A percentile compares a stretch with the other conserved stretches of the same genome.
Conservation (phyloP, 2,113 vertebrate genomes). For the Seriola aureovittata region DNA sequence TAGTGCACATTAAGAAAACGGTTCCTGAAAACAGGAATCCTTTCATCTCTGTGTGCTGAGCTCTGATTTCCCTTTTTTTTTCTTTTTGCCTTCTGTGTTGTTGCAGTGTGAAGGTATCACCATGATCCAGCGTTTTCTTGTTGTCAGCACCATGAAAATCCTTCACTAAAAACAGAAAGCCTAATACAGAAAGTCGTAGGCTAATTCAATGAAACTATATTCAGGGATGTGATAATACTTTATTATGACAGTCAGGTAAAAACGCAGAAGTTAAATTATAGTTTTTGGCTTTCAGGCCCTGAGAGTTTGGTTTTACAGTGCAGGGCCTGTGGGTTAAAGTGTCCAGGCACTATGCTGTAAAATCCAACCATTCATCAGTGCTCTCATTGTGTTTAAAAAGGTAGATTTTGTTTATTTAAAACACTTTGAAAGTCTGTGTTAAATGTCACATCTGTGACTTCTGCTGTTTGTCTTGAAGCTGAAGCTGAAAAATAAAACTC, state of each 20-base stretch:
- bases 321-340: not conserved
- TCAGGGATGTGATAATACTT: not conserved
- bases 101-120: not conserved
- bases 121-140: not conserved
- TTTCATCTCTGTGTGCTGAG: not conserved
- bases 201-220: not conserved
- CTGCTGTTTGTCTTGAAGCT: slow-evolving; percentile 2
- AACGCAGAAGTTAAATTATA: not conserved
- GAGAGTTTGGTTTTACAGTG: not conserved
- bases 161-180: not conserved
- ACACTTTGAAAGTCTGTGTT: not conserved
- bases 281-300: not conserved
- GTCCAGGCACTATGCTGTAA: not conserved
- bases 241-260: not conserved
- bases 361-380: not conserved
- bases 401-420: not conserved
- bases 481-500: not conserved
- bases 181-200: too few relatives aligned
- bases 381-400: not conserved
- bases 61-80: not conserved
- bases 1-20: slow-evolving; percentile 18
- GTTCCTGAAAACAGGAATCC: slow-evolving; percentile 13
- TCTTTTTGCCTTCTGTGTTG: not conserved
- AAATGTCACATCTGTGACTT: not conserved
- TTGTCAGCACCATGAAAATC: not conserved